Conservation (phyloP, 2,797 vertebrate genomes). For the Ptychobarbus kaznakovi region DNA sequence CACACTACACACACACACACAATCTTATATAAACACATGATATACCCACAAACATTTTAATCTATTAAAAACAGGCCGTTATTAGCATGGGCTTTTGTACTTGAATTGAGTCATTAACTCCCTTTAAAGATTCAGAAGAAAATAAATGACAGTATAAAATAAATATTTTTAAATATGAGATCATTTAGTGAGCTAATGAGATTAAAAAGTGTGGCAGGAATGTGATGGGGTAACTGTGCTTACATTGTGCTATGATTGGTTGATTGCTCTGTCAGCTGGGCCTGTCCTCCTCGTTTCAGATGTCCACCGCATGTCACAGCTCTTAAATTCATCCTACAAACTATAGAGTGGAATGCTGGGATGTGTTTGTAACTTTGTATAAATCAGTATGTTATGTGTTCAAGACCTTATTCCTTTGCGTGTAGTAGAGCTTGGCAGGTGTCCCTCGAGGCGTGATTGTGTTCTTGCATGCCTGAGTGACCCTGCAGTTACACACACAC, state of each 20-base stretch:
- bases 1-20: constrained; percentile 35
- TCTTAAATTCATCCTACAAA: not conserved
- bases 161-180: not conserved
- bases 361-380: not conserved
- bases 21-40: constrained; percentile 16
- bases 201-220: not conserved
- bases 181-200: not conserved
- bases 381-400: constrained; percentile 18
- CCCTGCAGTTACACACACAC: constrained; percentile 19
- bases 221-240: not conserved
- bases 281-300: not conserved
- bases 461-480: constrained; percentile 34
- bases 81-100: not conserved
- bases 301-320: not conserved
- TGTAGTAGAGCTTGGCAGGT: constrained; percentile 23
- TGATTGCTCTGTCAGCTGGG: not conserved
- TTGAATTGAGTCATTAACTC: not conserved
- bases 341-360: not conserved
- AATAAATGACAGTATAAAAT: not conserved
- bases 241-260: not conserved
- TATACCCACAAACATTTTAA: not conserved
- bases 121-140: not conserved
- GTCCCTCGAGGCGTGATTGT: constrained; percentile 32
- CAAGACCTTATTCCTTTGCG: not conserved
- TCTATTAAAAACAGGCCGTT: not conserved